Base-by-base conservation (phyloP, 2,797 vertebrate species). In the Limnodromus scolopaceus region DNA sequence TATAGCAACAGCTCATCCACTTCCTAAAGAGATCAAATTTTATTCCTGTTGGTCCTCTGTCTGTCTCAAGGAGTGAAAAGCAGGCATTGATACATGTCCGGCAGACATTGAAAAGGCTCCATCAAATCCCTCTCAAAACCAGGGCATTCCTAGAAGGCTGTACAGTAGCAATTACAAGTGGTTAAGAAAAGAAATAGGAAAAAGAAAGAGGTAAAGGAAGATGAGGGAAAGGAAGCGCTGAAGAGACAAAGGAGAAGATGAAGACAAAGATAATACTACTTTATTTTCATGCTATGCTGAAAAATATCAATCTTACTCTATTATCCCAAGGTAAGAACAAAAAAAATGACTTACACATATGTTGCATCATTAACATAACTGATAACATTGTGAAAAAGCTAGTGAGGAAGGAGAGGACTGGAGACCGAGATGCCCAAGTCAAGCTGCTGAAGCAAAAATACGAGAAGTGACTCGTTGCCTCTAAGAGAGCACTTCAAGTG, bases 21-120 rank as follows among this genome's bases (percentile, higher is more conserved):
- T 91, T 92, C 32, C 76, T 79, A 6, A 69, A 82, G 36, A 54
- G 30, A 90, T 39, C 34, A 53, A 9, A 27, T 88, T 91, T 78
- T 41, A 68, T 58, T 69, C 46, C 20, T 76, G 10, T 75, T 84
- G 8, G n/a, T 53, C 30, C 25, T 74, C 80, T 36, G 7, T 43
- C 71, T n/a, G 30, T 64, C 39, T 86, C 76, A 58, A 63, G 16
- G 11, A 10, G 27, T 58, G 11, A 77, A 87, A 93, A 84, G 79
- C 20, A 64, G 12, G 2, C 9, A 28, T 77, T 89, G 63, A 63
- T 65, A 20, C 7, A 23, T 27, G 36, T 76, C 58, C 54, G 16
- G 24, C 11, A 88, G 34, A 72, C 11, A 13, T n/a, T 77, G 22
- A 66, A 91, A 87, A 64, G 45, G 19, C 30, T 79, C 41, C 0